Conservation (phyloP, 2,113 vertebrate genomes). For the Thymallus thymallus region DNA sequence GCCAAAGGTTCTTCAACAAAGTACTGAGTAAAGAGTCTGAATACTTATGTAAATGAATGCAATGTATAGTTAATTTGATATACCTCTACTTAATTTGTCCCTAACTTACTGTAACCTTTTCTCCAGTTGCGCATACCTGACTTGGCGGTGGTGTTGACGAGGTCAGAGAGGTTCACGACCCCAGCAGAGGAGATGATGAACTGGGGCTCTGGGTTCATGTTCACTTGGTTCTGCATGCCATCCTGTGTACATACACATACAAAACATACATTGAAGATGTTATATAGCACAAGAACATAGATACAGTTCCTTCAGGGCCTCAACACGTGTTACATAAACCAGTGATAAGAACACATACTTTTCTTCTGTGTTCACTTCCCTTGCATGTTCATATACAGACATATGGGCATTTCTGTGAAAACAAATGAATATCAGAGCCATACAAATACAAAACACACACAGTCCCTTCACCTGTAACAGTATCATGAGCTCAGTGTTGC, state of each 20-base stretch:
- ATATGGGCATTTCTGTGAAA: too few relatives aligned
- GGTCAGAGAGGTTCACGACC: slow-evolving; percentile 57
- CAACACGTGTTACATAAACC: too few relatives aligned
- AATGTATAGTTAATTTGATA: not conserved
- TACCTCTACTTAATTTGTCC: not conserved
- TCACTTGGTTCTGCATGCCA: slow-evolving; percentile 74
- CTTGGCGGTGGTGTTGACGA: slow-evolving; percentile 61
- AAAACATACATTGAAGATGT: slow-evolving; percentile 6
- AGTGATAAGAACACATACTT: too few relatives aligned
- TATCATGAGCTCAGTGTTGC: slow-evolving; percentile 74
- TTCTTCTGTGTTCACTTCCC: too few relatives aligned
- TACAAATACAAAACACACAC: not conserved
- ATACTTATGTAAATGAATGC: too few relatives aligned
- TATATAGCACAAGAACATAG: slow-evolving; percentile 8
- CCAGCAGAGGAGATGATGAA: slow-evolving; percentile 62
- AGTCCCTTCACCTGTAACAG: slow-evolving; percentile 73
- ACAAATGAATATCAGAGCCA: too few relatives aligned
- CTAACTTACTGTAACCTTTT: not conserved
- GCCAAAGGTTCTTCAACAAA: too few relatives aligned
- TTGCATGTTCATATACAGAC: too few relatives aligned
- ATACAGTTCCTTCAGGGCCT: slow-evolving; percentile 11
- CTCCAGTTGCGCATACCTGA: slow-evolving; percentile 51
- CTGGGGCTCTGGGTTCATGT: slow-evolving; percentile 44
- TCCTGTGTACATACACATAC: slow-evolving; percentile 61
- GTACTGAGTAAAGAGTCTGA: too few relatives aligned